Evolutionary conservation across 2,113 vertebrate species (phyloP), one percentile per base, ranked within the genome.

Genomic region (Triplophysa siluroides): DNA sequence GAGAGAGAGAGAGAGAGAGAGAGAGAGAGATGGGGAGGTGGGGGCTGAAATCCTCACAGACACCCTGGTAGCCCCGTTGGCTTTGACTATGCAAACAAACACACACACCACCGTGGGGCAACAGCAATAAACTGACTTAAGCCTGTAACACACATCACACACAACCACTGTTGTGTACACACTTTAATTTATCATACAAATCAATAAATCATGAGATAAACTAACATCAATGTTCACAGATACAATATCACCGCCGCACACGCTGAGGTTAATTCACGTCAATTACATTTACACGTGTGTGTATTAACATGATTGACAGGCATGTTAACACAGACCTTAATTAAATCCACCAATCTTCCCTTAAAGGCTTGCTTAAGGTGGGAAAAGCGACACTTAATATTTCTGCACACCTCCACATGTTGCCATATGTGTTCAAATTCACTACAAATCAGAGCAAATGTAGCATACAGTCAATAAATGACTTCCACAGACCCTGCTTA

Each of bases 151-250:
- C 29, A 58, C 65, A 68, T 78, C 58, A 69, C 54, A 68, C 65
- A 78, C 13, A 79, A 71, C 38, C 24, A 12, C 43, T 4, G 5
- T n/a, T n/a, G n/a, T 75, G 69, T 33, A 80, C 65, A 83, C 23
- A 67, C 9, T 83, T 80, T 41, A 75, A 75, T 63, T 63, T 74
- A 45, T 63, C 62, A n/a, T 43, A 62, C 2, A 11, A 3, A 7
- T 43, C 33, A 73, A 66, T 83, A 67, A 21, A 78, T 80, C 26
- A 73, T 72, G 9, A 66, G 76, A 62, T 62, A 29, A 60, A 60
- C 38, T 29, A 63, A 63, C 73, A n/a, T 50, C 14, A 23, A 58
- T 4, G 45, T 41, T 4, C 16, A 5, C 18, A 56, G 7, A 56
- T n/a, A 16, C 50, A 52, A 52, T 18, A 2, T 54, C 5, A 54